These are phyloP conservation scores for Sphenodon punctatus DNA, from an alignment of 2,797 vertebrate genomes.

Conservation along the genomic window DNA sequence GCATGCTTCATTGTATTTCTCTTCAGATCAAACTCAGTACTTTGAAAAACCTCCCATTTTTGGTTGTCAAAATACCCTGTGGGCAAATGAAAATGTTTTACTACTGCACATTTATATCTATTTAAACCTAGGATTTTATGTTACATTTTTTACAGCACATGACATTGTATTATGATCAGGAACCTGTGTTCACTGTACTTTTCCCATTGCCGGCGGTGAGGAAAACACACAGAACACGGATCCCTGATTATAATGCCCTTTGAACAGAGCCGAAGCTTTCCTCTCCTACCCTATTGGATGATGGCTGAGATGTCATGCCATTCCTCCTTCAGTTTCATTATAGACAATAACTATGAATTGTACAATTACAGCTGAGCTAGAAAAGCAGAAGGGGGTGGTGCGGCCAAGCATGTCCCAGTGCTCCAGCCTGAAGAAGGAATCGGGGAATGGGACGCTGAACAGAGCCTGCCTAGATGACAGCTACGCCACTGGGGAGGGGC, in stretches of 20 bases:
- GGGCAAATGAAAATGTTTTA: not conserved
- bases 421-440: conserved; percentile 90
- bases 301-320: no score
- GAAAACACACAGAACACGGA: no score
- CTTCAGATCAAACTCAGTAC: not conserved
- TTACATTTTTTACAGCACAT: not conserved
- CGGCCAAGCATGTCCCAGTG: conserved; percentile 91
- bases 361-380: conserved; percentile 85
- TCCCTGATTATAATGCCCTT: not conserved
- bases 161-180: no score
- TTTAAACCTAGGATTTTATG: not conserved
- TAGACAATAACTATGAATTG: not conserved
- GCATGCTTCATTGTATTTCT: not conserved
- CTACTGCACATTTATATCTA: fast-evolving
- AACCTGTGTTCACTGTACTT: no score
- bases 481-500: conserved; percentile 89
- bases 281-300: no score
- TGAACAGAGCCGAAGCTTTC: not conserved
- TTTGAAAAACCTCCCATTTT: not conserved
- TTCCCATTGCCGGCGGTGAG: no score
- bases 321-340: not conserved
- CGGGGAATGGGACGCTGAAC: conserved; percentile 88
- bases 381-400: conserved; percentile 95
- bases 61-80: not conserved
- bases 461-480: conserved; percentile 93